Base-by-base conservation (phyloP, 2,888 invertebrate species). In the Parnassius glacialis region DNA sequence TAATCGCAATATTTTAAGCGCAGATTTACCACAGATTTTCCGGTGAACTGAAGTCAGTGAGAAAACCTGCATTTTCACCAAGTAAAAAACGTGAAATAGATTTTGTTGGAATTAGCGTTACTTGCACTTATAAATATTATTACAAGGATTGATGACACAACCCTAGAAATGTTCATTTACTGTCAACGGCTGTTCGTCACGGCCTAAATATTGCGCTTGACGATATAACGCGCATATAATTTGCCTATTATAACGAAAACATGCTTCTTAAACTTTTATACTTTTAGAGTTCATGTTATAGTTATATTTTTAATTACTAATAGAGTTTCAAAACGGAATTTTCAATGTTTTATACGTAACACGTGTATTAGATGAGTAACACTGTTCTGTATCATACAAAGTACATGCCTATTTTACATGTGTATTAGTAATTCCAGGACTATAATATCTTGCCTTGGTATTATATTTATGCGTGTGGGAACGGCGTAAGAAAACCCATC, bases 141-240 rank as follows among this genome's bases (percentile, higher is more conserved):
- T 34, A 34, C 7, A 34, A 34, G 34, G 34, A 34, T 43, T 43
- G 11, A 43, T 43, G 2, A 43, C 3, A 72, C 62, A 77, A 71
- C 75, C 75, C 68, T 61, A 34, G 7, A 51, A 53, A 61, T 71
- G 71, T 68, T 70, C 65, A 70, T 70, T 67, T 67, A 72, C 68
- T 74, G 74, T 73, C 74, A 70, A 74, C 72, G 71, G 65, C 65
- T 68, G 75, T 74, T 75, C 73, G 76, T 74, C 74, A 76, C 80
- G 83, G 78, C 78, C 84, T 75, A 76, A 80, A 83, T 83, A 81
- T 74, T 75, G 13, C 61, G 42, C 47, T 25, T 42, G 52, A 34
- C 10, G 42, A 56, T 10, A 16, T 42, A 48, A 34, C 16, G 11
- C 42, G 9, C 10, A 53, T 43, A 16, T 48, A 34, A 43, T 60